A percentile compares a stretch with the other conserved stretches of the same genome.
Conservation (phyloP, 2,797 vertebrate species). For the Hoplostethus atlanticus region DNA sequence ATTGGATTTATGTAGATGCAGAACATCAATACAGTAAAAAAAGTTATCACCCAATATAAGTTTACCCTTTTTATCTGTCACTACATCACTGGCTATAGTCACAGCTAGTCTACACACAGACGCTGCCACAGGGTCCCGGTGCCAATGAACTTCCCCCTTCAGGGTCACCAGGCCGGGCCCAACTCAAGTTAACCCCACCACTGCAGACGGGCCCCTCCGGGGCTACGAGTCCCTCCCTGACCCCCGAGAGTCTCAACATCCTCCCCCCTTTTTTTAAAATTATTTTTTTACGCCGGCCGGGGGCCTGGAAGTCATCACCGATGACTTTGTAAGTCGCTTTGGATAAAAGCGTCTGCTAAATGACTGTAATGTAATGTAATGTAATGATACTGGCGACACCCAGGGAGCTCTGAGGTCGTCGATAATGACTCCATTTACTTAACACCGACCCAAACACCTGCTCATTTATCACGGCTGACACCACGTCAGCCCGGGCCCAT, state of each 20-base stretch:
- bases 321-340: no score
- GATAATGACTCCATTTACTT: slow-evolving; percentile 80
- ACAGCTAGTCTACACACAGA: slow-evolving; percentile 14
- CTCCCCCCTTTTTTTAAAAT: slow-evolving; percentile 3
- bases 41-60: no score
- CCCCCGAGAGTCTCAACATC: slow-evolving; percentile 62
- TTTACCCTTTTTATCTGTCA: not conserved
- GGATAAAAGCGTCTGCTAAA: no score
- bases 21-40: no score
- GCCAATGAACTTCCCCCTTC: slow-evolving; percentile 62
- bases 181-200: slow-evolving; percentile 58
- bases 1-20: no score
- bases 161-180: slow-evolving; percentile 60
- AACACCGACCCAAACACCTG: slow-evolving; percentile 78
- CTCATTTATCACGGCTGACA: slow-evolving; percentile 74
- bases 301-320: slow-evolving; percentile 70
- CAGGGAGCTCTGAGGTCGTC: slow-evolving; percentile 73
- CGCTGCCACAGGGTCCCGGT: slow-evolving; percentile 4
- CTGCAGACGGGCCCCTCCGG: slow-evolving; percentile 48
- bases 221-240: slow-evolving; percentile 61
- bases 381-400: slow-evolving; percentile 68
- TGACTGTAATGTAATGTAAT: no score
- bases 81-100: not conserved
- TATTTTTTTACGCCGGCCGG: slow-evolving; percentile 38
- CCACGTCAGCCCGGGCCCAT: slow-evolving; percentile 66